phyloP scores from a whole-genome alignment of 2,888 invertebrate species.

The Lysandra coridon region DNA sequence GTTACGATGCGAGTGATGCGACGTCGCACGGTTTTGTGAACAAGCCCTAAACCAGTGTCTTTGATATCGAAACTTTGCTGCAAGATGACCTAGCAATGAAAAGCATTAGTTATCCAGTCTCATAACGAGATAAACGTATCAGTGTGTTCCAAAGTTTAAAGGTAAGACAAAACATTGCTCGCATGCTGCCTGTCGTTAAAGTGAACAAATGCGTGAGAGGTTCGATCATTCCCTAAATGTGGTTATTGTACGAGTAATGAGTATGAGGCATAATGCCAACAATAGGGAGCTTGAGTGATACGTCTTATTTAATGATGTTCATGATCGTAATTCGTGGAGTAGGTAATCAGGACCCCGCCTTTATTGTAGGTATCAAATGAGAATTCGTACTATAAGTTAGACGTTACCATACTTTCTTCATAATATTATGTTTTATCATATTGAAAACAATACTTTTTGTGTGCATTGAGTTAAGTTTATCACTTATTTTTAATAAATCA shows the following conservation, averaged over 20 bases:
- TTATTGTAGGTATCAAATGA: background rate
- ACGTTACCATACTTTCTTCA: background rate
- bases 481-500: too few relatives aligned
- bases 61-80: background rate
- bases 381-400: background rate
- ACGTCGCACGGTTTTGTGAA: too few relatives aligned
- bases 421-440: background rate
- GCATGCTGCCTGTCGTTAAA: constrained; percentile 56
- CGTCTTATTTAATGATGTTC: constrained; percentile 28
- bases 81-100: background rate
- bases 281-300: constrained; percentile 36
- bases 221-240: constrained; percentile 39
- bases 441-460: background rate
- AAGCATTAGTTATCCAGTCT: background rate
- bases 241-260: constrained; percentile 48
- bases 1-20: too few relatives aligned
- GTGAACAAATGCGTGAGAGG: constrained; percentile 47
- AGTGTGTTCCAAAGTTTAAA: constrained; percentile 28
- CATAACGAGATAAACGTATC: background rate
- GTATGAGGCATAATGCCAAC: constrained; percentile 40
- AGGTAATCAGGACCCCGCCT: background rate
- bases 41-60: too few relatives aligned
- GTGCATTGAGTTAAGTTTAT: too few relatives aligned
- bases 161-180: constrained; percentile 40
- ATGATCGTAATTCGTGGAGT: background rate